Base-by-base conservation (phyloP, 2,113 vertebrate species). In the Phaetusa simplex region DNA sequence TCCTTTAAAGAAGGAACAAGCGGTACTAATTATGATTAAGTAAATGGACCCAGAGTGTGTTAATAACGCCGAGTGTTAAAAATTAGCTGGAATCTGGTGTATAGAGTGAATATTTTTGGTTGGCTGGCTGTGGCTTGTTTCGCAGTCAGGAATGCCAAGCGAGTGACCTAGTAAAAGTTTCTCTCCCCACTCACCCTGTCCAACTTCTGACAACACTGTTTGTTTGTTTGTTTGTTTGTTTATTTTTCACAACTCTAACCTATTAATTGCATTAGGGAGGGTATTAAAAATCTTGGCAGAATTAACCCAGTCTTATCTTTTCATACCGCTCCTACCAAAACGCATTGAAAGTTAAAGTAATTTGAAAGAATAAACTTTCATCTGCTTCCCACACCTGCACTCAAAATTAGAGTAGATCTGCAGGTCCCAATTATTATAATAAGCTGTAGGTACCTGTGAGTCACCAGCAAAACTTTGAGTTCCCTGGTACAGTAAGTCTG, bases 351-450 rank as follows among this genome's bases (percentile, higher is more conserved):
- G 24, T 76, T 82, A 61, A 74, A 43, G 21, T 55, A 65, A 90
- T 78, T 80, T 62, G 36, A 90, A 95, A 78, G 5, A 73, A 82
- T 65, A 40, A 80, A 40, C 40, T 58, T 88, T 49, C 58, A 66
- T 93, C 82, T 95, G 12, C 53, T 92, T 93, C 71, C 79, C 53
- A 77, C 76, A 80, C 40, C 71, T 77, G 49, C 21, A 53, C 45
- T 95, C 66, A 76, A 74, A 90, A 84, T 77, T 38, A 65, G 53
- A 85, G 74, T 56, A 79, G 62, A 82, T 86, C 43, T 88, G 24
- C 30, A 73, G 27, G 76, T 80, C 45, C 34, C 88, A 80, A 77
- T 95, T 80, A 83, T 20, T 80, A 9, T 58, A 90, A 95, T 86
- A 78, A 95, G 11, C 34, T 69, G 30, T 65, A 72, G 84, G 43